Percentiles rank a stretch among this genome's conserved stretches.
Evolutionary conservation across 2,888 invertebrate genomes (phyloP).

Genomic region (Aporophyla lueneburgensis): DNA sequence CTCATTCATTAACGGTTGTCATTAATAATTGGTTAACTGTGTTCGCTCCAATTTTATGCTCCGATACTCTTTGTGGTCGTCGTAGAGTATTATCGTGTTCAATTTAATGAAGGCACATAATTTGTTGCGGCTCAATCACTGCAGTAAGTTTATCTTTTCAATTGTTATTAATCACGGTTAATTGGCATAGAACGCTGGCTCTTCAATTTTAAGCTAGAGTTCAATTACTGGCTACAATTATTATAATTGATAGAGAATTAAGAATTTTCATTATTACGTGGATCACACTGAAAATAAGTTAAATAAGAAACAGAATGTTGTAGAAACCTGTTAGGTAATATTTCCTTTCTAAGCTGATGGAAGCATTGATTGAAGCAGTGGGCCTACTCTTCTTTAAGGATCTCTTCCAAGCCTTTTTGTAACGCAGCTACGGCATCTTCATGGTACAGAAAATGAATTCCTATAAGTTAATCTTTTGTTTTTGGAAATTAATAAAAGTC

Average conservation of each 20-base stretch:
- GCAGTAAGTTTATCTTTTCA: constrained; percentile 22
- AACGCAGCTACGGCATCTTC: too few species aligned
- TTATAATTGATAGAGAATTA: constrained; percentile 8
- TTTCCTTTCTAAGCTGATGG: too few species aligned
- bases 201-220: neutral
- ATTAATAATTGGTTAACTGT: constrained; percentile 73
- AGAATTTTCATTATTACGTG: neutral
- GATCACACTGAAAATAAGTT: too few species aligned
- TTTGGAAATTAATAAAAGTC: too few species aligned
- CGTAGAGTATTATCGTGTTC: constrained; percentile 48
- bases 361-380: too few species aligned
- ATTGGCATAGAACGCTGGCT: neutral
- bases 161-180: constrained; percentile 17
- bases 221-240: neutral
- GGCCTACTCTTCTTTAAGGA: too few species aligned
- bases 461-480: too few species aligned
- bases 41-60: constrained; percentile 70
- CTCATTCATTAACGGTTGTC: constrained; percentile 60
- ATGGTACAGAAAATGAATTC: too few species aligned
- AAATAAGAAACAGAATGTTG: too few species aligned
- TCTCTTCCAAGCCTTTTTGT: too few species aligned
- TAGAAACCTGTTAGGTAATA: too few species aligned
- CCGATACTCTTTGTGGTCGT: constrained; percentile 61
- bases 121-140: constrained; percentile 30
- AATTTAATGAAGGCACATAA: constrained; percentile 55